Conservation (phyloP, 64 coral and sea anemone genomes). For the Pachyseris speciosa region DNA sequence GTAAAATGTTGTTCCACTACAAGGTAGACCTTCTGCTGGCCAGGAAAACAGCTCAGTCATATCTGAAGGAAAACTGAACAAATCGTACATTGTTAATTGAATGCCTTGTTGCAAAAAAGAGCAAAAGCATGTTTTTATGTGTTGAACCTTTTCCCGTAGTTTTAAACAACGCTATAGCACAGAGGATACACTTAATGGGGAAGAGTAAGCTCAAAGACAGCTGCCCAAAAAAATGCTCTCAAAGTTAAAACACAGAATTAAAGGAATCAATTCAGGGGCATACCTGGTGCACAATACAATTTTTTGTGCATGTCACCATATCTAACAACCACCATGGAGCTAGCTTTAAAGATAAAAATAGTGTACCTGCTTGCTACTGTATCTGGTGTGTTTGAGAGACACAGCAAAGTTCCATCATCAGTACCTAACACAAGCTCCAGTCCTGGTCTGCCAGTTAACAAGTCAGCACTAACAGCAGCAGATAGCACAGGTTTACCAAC, state of each 20-base stretch:
- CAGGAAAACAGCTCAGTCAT: constrained; percentile 70
- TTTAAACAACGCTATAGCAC: too few species aligned
- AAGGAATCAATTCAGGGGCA: too few species aligned
- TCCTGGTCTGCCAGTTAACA: constrained; percentile 39
- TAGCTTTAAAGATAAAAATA: background rate
- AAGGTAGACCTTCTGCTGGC: constrained; percentile 73
- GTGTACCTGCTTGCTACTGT: background rate
- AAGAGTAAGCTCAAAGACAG: too few species aligned
- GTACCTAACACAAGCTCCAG: constrained; percentile 53
- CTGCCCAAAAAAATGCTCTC: too few species aligned
- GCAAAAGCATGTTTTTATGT: too few species aligned
- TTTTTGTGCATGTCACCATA: background rate
- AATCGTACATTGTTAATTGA: background rate
- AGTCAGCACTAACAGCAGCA: constrained; percentile 45
- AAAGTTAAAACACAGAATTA: too few species aligned
- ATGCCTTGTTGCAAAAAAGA: background rate
- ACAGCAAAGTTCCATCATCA: constrained; percentile 58
- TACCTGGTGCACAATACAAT: background rate
- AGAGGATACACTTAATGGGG: too few species aligned
- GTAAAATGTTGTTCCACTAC: constrained; percentile 80
- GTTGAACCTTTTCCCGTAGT: too few species aligned
- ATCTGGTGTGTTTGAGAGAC: constrained; percentile 20
- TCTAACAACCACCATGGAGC: background rate
- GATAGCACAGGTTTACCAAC: constrained; percentile 28
- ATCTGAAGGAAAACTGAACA: constrained; percentile 1